Base-by-base conservation (phyloP, 1,140 invertebrate species). In the Zaprionus ornatus region DNA sequence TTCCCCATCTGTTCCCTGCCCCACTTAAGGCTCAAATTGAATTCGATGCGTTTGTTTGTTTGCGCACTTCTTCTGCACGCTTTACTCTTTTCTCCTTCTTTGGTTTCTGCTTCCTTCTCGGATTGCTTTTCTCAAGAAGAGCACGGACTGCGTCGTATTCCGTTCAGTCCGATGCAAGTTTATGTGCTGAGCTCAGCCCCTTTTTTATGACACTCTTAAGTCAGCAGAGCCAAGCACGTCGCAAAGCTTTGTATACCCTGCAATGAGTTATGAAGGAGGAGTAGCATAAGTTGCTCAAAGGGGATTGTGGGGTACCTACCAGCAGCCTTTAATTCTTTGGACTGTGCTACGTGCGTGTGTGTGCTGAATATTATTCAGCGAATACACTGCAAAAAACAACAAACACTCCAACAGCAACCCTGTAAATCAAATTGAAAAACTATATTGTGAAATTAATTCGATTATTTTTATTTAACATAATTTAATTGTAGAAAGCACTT, bases 1-100 rank as follows among this genome's bases (percentile, higher is more conserved):
- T 62, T 17, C 17, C 40, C 40, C 25, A 12, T 35, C 55, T 10
- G n/a, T 32, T 37, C 10, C 6, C 13, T 21, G 17, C 10, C 45
- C 45, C 45, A 50, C 19, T 50, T 23, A 5, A 23, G 9, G 45
- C 19, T 50, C 45, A 50, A 50, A 50, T 23, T 23, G 45, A 50
- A 50, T 50, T 50, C 45, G 45, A 50, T 50, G 45, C 19, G 19
- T 50, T 23, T 50, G 45, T 13, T 21, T 23, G 45, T 50, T 50
- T 50, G 45, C 45, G 4, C 19, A 50, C 19, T 21, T 12, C 19
- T 50, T 12, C 19, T 17, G 3, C 7, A 6, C n/a, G 40, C 40
- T 15, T 17, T 17, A 13, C 40, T 45, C 40, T 17, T 37, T 15
- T n/a, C n/a, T 6, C 15, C 40, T 21, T 6, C 19, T 21, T 50